Conservation (phyloP, 2,888 invertebrate genomes). For the Metellina segmentata region DNA sequence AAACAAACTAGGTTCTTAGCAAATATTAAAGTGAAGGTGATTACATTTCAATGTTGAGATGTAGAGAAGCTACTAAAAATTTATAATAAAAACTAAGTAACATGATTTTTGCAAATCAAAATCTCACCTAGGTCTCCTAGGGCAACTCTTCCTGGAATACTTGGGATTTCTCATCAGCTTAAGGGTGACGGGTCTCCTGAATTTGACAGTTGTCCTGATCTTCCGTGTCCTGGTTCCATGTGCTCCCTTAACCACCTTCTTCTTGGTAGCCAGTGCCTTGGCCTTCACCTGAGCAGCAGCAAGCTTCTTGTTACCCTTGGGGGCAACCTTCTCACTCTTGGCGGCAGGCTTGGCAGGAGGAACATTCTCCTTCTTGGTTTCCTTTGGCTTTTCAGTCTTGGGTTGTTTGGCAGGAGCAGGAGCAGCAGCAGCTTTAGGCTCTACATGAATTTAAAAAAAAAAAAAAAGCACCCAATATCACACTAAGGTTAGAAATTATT, state of each 20-base stretch:
- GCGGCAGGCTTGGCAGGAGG: constrained; percentile 64
- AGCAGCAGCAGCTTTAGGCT: constrained; percentile 21
- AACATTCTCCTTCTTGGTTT: constrained; percentile 76
- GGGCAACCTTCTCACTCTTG: constrained; percentile 67
- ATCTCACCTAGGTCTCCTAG: constrained; percentile 91
- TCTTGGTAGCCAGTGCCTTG: constrained; percentile 79
- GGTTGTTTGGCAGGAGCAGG: constrained; percentile 50
- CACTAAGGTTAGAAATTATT: neutral
- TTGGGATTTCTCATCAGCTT: constrained; percentile 94
- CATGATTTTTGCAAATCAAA: too few relatives aligned
- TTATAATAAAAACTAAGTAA: neutral
- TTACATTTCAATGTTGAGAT: too few relatives aligned
- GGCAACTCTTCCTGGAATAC: constrained; percentile 96
- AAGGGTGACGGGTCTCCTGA: constrained; percentile 96
- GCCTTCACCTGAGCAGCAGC: constrained; percentile 56
- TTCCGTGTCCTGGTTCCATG: constrained; percentile 93
- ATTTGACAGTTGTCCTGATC: constrained; percentile 96
- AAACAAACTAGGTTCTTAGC: too few relatives aligned
- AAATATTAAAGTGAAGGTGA: too few relatives aligned
- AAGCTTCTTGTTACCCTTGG: constrained; percentile 69
- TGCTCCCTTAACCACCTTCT: constrained; percentile 92
- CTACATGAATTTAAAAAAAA: too few relatives aligned
- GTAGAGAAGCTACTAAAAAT: neutral
- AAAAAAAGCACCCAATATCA: neutral
- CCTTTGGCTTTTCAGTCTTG: constrained; percentile 65